A percentile compares a stretch with the other conserved stretches of the same genome.
These are phyloP conservation scores for Lipophrys pholis DNA, from an alignment of 2,113 vertebrate species.

Conservation along the genomic window DNA sequence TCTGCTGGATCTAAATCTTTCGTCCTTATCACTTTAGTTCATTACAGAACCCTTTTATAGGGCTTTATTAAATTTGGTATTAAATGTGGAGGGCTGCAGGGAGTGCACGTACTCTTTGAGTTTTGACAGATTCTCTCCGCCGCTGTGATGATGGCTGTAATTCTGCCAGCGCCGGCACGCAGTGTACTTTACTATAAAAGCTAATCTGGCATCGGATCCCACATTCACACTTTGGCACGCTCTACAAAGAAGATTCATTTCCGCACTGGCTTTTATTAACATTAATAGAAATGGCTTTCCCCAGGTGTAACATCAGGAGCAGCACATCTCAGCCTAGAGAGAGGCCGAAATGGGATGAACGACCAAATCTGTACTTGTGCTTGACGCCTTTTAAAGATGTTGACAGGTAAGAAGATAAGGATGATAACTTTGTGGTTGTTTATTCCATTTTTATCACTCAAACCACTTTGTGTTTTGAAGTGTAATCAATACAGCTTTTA, in stretches of 20 bases:
- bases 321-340: constrained; percentile 33
- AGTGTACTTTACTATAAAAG: constrained; percentile 59
- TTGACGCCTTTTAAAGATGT: constrained; percentile 8
- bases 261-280: constrained; percentile 49
- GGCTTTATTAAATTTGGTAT: background rate
- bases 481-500: background rate
- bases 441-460: background rate
- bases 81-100: background rate
- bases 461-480: background rate
- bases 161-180: constrained; percentile 48
- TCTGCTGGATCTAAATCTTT: background rate
- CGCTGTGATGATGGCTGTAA: constrained; percentile 31
- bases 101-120: constrained; percentile 8
- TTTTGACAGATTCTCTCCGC: constrained; percentile 33
- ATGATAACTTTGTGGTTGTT: constrained; percentile 18
- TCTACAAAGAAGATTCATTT: constrained; percentile 56
- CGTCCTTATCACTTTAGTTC: background rate
- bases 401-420: constrained; percentile 21
- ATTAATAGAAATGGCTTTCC: constrained; percentile 53
- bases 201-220: constrained; percentile 53
- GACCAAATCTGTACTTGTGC: constrained; percentile 12
- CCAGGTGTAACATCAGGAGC: constrained; percentile 17
- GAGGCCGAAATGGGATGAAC: constrained; percentile 33
- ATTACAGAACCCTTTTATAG: background rate
- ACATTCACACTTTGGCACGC: constrained; percentile 59